phyloP scores from a whole-genome alignment of 2,797 vertebrate genomes.

The Falco biarmicus region DNA sequence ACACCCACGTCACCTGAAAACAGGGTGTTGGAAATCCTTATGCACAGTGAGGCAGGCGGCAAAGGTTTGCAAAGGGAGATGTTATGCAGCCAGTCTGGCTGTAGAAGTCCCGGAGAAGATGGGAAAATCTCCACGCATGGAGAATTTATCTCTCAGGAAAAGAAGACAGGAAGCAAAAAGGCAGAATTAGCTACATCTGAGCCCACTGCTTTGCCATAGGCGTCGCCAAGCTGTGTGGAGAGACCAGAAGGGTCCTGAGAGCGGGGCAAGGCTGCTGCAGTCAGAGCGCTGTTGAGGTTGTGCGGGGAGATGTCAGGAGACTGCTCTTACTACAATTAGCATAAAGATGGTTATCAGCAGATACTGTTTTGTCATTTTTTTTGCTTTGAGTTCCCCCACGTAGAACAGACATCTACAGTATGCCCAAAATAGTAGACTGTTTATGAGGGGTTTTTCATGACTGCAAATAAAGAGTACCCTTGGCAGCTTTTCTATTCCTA shows the following conservation, averaged over 20 bases:
- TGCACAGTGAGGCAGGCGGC: neutral
- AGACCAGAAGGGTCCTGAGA: neutral
- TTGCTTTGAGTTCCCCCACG: neutral
- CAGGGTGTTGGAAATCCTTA: neutral
- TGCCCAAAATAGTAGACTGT: neutral
- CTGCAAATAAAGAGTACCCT: neutral
- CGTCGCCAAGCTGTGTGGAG: rapidly evolving
- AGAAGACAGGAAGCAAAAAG: neutral
- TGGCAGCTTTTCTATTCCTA: neutral
- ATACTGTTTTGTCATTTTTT: neutral
- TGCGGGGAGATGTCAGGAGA: neutral
- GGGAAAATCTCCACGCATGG: neutral
- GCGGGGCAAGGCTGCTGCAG: neutral
- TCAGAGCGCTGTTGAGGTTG: neutral
- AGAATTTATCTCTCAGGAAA: neutral
- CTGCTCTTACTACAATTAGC: neutral
- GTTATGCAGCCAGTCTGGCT: neutral
- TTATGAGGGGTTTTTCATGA: rapidly evolving
- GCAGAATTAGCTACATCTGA: neutral
- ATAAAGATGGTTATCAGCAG: neutral
- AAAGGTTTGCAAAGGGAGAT: neutral
- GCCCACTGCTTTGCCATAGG: neutral
- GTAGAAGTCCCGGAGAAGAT: neutral
- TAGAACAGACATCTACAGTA: neutral
- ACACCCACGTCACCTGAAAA: neutral